These are phyloP conservation scores for Andricus grossulariae DNA, from an alignment of 1,140 invertebrate species.

Conservation along the genomic window DNA sequence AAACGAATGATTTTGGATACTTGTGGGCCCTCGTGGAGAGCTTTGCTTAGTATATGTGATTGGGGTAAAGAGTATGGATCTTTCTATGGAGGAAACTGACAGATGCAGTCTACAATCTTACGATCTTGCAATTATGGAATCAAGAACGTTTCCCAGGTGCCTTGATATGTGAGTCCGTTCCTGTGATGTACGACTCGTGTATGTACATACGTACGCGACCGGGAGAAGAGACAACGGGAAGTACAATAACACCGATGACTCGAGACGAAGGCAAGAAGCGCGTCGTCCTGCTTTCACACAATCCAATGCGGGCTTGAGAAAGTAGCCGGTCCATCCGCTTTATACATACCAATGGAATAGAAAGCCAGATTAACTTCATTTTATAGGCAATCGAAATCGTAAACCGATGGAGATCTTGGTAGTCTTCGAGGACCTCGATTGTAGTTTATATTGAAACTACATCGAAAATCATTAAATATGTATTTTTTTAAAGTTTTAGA, in stretches of 20 bases:
- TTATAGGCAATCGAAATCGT: conserved; percentile 31
- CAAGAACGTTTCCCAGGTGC: neutral
- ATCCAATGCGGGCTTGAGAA: conserved; percentile 26
- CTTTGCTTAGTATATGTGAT: no score
- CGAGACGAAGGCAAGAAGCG: conserved; percentile 22
- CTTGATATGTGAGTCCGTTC: conserved; percentile 2
- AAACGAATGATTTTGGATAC: no score
- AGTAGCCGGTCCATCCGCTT: conserved; percentile 31
- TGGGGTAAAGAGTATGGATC: no score
- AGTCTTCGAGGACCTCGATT: neutral
- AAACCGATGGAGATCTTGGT: neutral
- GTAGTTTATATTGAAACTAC: neutral
- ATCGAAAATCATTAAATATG: neutral
- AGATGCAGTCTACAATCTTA: no score
- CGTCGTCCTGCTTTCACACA: conserved; percentile 25
- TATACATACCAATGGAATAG: conserved; percentile 31
- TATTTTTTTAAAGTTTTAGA: no score
- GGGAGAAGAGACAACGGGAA: conserved; percentile 28
- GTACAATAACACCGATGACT: conserved; percentile 30
- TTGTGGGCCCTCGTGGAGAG: no score
- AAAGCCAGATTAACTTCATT: conserved; percentile 31
- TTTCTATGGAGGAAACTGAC: no score
- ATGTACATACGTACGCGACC: conserved; percentile 16
- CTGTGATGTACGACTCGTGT: conserved; percentile 30
- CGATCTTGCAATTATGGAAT: neutral